Percentiles rank a stretch among this genome's conserved stretches.
Evolutionary conservation across 2,113 vertebrate genomes (phyloP).

Genomic region (Elgaria multicarinata): DNA sequence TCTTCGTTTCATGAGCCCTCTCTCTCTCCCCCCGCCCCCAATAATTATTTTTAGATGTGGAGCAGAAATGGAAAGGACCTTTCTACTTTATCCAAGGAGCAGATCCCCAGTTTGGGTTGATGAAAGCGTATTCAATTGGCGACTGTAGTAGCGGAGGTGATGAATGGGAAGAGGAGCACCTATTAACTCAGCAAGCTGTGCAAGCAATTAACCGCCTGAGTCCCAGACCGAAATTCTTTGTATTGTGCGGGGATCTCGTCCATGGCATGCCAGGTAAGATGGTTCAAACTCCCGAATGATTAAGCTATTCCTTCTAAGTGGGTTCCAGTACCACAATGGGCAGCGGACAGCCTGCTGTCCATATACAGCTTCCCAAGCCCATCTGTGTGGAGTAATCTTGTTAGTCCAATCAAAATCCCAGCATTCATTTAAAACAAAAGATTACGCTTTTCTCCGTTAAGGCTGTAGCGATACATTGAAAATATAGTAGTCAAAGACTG

Average conservation of each 20-base stretch:
- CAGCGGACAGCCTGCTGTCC: not conserved
- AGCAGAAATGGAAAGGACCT: conserved; percentile 87
- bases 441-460: not conserved
- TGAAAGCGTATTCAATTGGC: conserved; percentile 91
- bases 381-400: not conserved
- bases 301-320: not conserved
- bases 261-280: conserved; percentile 94
- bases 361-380: rapidly evolving
- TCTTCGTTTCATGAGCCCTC: not conserved
- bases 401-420: not conserved
- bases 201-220: conserved; percentile 86
- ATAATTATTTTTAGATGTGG: conserved; percentile 74
- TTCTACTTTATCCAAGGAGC: conserved; percentile 95
- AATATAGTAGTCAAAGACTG: not conserved
- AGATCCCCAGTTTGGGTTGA: conserved; percentile 95
- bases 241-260: conserved; percentile 92
- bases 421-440: not conserved
- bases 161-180: conserved; percentile 91
- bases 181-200: conserved; percentile 86
- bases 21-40: rapidly evolving
- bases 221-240: conserved; percentile 89
- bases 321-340: not conserved
- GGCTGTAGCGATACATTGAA: not conserved
- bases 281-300: not conserved
- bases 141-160: conserved; percentile 84